A percentile compares a stretch with the other conserved stretches of the same genome.
Conservation (phyloP, 2,797 vertebrate species). For the Acrocephalus scirpaceus region DNA sequence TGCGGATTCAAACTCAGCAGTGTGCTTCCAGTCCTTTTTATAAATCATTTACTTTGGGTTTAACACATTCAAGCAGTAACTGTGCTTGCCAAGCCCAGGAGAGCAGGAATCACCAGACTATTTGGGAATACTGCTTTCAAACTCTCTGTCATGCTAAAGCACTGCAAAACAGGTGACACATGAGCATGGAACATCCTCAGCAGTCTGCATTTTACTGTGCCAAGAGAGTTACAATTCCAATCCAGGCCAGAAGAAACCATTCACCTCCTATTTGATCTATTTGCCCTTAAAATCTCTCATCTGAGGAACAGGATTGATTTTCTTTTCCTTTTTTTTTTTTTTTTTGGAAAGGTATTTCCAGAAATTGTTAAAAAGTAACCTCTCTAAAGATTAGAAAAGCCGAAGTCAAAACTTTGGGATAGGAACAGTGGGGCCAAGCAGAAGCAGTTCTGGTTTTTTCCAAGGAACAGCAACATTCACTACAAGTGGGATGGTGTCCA, state of each 20-base stretch:
- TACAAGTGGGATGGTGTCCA: neutral
- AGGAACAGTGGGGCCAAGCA: constrained; percentile 43
- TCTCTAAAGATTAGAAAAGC: constrained; percentile 74
- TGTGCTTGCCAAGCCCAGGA: neutral
- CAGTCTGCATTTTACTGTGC: neutral
- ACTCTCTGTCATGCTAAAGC: neutral
- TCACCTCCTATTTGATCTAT: neutral
- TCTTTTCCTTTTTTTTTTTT: neutral
- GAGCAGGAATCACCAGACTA: neutral
- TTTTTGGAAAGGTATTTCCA: constrained; percentile 10
- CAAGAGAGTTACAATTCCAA: neutral
- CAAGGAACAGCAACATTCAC: constrained; percentile 12
- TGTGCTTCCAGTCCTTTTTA: neutral
- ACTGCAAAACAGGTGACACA: neutral
- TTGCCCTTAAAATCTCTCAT: neutral
- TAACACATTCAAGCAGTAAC: neutral
- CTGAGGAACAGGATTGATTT: neutral
- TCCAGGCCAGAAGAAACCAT: neutral
- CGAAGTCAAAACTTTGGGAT: constrained; percentile 61
- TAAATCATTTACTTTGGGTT: neutral
- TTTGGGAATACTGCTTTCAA: neutral
- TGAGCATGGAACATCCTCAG: neutral
- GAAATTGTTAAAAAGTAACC: constrained; percentile 65
- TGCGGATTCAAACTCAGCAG: neutral
- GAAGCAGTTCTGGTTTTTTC: constrained; percentile 41